These are phyloP conservation scores for Listrodromus nycthemerus DNA, from an alignment of 2,888 invertebrate species.

Conservation along the genomic window DNA sequence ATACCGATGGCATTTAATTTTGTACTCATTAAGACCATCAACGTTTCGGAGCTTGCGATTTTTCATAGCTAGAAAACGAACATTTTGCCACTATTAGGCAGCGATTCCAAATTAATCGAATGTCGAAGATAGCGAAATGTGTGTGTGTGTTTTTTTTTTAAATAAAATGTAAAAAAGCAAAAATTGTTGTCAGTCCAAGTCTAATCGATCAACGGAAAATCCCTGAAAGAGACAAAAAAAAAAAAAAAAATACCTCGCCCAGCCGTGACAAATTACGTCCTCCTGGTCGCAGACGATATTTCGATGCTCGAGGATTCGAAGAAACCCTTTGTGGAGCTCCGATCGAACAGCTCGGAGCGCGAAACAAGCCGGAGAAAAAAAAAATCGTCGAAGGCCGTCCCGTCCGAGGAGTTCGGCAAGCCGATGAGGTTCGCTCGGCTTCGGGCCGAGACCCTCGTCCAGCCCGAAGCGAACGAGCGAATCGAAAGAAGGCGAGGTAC, in stretches of 20 bases:
- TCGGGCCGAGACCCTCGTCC: slow-evolving; percentile 45
- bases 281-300: background rate
- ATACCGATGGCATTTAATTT: too few species aligned
- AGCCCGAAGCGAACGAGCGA: slow-evolving; percentile 65
- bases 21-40: too few species aligned
- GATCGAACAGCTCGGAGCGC: slow-evolving; percentile 10
- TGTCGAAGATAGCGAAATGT: background rate
- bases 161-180: background rate
- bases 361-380: background rate
- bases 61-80: too few species aligned
- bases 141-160: background rate
- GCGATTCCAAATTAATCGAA: background rate
- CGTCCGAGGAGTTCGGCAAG: slow-evolving; percentile 52
- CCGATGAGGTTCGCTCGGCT: slow-evolving; percentile 41
- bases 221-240: background rate
- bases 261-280: background rate
- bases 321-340: background rate
- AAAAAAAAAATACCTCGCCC: background rate
- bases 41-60: too few species aligned
- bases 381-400: slow-evolving; percentile 41
- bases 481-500: slow-evolving; percentile 64
- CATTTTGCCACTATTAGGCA: too few species aligned
- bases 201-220: background rate
- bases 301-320: background rate
- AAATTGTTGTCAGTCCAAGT: background rate